These are phyloP conservation scores for Gymnoscopelus braueri DNA, from an alignment of 2,797 vertebrate species.

Conservation along the genomic window DNA sequence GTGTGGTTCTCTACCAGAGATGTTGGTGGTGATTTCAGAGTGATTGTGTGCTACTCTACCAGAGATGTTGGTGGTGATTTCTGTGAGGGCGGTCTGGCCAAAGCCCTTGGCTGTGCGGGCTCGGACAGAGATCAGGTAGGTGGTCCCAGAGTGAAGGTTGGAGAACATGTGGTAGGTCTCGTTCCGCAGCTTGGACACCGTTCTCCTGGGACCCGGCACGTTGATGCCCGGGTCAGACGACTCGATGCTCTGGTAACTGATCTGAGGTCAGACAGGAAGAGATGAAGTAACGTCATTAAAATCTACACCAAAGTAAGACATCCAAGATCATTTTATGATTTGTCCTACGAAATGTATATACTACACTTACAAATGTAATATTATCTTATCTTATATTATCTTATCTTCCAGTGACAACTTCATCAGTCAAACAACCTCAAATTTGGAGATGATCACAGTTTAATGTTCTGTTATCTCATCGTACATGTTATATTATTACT, in stretches of 20 bases:
- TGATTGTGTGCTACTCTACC: slow-evolving; percentile 45
- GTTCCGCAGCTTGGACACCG: slow-evolving; percentile 93
- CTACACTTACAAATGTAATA: too few relatives aligned
- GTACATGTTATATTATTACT: too few relatives aligned
- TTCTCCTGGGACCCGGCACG: slow-evolving; percentile 91
- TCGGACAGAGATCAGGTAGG: slow-evolving; percentile 94
- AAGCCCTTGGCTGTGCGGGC: slow-evolving; percentile 95
- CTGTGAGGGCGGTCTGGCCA: slow-evolving; percentile 93
- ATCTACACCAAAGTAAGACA: neutral
- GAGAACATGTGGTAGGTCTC: slow-evolving; percentile 98
- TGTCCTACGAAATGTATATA: too few relatives aligned
- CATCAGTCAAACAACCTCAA: too few relatives aligned
- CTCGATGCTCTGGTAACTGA: slow-evolving; percentile 98
- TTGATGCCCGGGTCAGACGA: slow-evolving; percentile 72
- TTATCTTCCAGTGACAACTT: too few relatives aligned
- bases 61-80: slow-evolving; percentile 98
- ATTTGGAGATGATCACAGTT: too few relatives aligned
- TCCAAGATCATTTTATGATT: slow-evolving; percentile 5
- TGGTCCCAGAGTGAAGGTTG: slow-evolving; percentile 96
- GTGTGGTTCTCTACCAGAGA: neutral
- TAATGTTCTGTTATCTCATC: too few relatives aligned
- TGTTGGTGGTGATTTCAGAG: too few relatives aligned
- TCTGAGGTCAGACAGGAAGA: slow-evolving; percentile 75
- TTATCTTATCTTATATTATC: too few relatives aligned
- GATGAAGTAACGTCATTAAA: slow-evolving; percentile 6